phyloP scores from a whole-genome alignment of 1,140 invertebrate species.

The Brachionus koreanus region DNA sequence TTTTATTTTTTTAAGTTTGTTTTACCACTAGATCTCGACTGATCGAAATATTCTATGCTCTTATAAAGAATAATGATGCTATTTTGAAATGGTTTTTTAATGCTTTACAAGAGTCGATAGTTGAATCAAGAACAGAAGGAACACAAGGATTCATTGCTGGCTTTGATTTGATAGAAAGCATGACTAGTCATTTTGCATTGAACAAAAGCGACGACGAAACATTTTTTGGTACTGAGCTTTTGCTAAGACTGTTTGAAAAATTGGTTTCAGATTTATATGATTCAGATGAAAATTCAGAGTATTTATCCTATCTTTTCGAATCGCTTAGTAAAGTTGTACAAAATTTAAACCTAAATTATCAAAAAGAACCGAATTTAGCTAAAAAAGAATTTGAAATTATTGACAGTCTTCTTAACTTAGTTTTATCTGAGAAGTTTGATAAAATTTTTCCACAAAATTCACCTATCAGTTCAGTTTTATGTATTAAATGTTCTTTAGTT shows the following conservation, averaged over 20 bases:
- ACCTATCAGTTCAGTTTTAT: not conserved
- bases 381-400: not conserved
- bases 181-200: not conserved
- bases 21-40: not conserved
- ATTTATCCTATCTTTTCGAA: not conserved
- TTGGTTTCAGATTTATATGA: not conserved
- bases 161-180: not conserved
- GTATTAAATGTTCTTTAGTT: slow-evolving; percentile 1
- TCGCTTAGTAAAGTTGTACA: not conserved
- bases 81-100: slow-evolving; percentile 14
- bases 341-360: not conserved
- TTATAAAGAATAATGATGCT: not conserved
- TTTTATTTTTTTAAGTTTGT: not conserved
- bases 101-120: not conserved
- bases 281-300: not conserved
- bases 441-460: not conserved
- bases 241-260: not conserved
- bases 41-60: slow-evolving; percentile 16
- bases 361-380: not conserved
- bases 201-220: not conserved
- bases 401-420: not conserved
- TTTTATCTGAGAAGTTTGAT: not conserved
- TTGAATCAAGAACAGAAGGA: not conserved
- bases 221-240: not conserved
- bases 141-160: not conserved